A percentile compares a stretch with the other conserved stretches of the same genome.
Evolutionary conservation across 2,888 invertebrate genomes (phyloP).

Genomic region (Tolmerus cingulatus): DNA sequence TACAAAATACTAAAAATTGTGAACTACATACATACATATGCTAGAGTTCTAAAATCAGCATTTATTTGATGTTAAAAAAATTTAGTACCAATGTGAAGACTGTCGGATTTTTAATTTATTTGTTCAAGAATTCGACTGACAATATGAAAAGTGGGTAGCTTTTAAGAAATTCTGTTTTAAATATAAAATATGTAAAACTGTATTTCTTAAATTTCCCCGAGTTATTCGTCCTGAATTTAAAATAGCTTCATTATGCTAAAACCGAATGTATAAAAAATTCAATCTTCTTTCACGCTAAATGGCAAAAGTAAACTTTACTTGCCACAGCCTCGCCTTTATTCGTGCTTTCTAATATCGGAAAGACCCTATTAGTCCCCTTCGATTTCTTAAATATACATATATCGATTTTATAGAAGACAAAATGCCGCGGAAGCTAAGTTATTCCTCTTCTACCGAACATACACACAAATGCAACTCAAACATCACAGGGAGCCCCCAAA

Average conservation of each 20-base stretch:
- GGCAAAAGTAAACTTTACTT: not conserved
- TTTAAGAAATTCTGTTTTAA: not conserved
- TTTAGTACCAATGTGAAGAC: no score
- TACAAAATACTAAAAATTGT: no score
- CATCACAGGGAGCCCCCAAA: not conserved
- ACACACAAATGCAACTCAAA: conserved; percentile 29
- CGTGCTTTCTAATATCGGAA: not conserved
- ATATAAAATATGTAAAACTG: not conserved
- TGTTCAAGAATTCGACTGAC: no score
- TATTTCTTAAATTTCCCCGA: not conserved
- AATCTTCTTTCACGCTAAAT: not conserved
- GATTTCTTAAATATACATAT: not conserved
- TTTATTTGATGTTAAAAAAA: no score
- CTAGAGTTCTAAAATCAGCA: no score
- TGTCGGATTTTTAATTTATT: no score
- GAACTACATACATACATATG: no score
- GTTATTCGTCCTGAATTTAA: not conserved
- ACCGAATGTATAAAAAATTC: not conserved
- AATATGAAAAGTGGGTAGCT: no score
- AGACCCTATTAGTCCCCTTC: not conserved
- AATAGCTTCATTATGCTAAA: not conserved
- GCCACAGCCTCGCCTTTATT: not conserved
- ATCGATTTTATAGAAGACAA: not conserved
- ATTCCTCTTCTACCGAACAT: not conserved
- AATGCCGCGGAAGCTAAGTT: not conserved